phyloP scores from a whole-genome alignment of 2,113 vertebrate genomes.

The Seriola quinqueradiata region DNA sequence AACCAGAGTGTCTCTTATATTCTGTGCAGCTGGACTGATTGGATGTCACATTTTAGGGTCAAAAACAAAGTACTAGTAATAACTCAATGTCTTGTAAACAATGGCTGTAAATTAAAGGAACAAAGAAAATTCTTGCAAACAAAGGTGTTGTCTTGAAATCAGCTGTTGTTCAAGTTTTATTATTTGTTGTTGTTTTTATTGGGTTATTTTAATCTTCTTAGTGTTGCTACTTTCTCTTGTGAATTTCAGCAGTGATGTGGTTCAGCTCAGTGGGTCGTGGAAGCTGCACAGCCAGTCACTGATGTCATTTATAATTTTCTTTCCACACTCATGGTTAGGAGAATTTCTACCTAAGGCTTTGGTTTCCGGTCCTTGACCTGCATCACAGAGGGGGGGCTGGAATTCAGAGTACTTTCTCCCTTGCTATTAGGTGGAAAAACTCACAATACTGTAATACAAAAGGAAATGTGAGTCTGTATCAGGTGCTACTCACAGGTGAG shows the following conservation, averaged over 20 bases:
- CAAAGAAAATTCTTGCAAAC: background rate
- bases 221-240: background rate
- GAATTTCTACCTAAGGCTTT: too few species aligned
- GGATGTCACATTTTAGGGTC: background rate
- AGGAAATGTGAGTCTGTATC: background rate
- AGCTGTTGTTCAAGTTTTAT: background rate
- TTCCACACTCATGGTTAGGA: too few species aligned
- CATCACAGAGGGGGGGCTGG: background rate
- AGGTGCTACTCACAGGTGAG: constrained; percentile 84
- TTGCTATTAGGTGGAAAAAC: background rate
- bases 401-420: background rate
- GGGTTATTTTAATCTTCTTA: too few species aligned
- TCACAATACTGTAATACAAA: background rate
- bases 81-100: background rate
- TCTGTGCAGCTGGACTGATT: background rate
- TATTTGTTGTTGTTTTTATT: background rate
- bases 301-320: too few species aligned
- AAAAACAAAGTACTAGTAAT: background rate
- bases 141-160: background rate
- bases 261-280: too few species aligned
- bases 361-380: too few species aligned
- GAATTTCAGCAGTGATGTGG: too few species aligned
- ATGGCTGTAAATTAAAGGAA: background rate
- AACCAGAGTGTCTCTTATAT: background rate
- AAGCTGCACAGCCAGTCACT: too few species aligned